These are phyloP conservation scores for Brenthis ino DNA, from an alignment of 2,888 invertebrate species.

Conservation along the genomic window DNA sequence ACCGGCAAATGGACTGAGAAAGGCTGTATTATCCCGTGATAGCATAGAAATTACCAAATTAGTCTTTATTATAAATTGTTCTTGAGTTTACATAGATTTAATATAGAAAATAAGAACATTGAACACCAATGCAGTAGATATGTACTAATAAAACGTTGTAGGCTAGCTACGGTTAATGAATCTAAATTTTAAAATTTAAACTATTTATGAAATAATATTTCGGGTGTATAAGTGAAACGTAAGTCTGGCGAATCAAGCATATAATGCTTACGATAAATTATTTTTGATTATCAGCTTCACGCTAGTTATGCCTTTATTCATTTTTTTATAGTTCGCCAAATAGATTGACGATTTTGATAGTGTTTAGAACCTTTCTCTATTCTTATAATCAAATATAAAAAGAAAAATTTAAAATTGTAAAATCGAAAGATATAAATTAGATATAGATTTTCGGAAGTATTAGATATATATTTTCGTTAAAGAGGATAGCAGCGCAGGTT, in stretches of 20 bases:
- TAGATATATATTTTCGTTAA: slow-evolving; percentile 68
- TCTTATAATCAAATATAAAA: slow-evolving; percentile 46
- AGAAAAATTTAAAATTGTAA: slow-evolving; percentile 51
- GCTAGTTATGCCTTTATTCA: slow-evolving; percentile 16
- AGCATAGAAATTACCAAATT: slow-evolving; percentile 30
- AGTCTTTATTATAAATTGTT: slow-evolving; percentile 23
- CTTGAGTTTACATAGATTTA: slow-evolving; percentile 28
- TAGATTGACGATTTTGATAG: slow-evolving; percentile 39
- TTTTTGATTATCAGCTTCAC: slow-evolving; percentile 26
- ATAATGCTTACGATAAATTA: slow-evolving; percentile 23
- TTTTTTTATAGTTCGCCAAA: not conserved
- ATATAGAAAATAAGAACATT: slow-evolving; percentile 30
- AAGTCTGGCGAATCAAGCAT: slow-evolving; percentile 32
- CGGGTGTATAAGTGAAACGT: slow-evolving; percentile 8
- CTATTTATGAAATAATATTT: slow-evolving; percentile 27
- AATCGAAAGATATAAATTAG: slow-evolving; percentile 61
- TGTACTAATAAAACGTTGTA: slow-evolving; percentile 24
- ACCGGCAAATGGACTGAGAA: slow-evolving; percentile 63
- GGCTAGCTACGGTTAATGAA: slow-evolving; percentile 30
- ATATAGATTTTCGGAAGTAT: slow-evolving; percentile 51
- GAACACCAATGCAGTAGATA: slow-evolving; percentile 40
- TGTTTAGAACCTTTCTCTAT: slow-evolving; percentile 52
- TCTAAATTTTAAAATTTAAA: slow-evolving; percentile 29
- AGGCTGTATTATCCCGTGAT: slow-evolving; percentile 55
- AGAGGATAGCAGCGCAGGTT: slow-evolving; percentile 49